phyloP scores from a whole-genome alignment of 1,140 invertebrate genomes.

The Neoseiulus cucumeris region DNA sequence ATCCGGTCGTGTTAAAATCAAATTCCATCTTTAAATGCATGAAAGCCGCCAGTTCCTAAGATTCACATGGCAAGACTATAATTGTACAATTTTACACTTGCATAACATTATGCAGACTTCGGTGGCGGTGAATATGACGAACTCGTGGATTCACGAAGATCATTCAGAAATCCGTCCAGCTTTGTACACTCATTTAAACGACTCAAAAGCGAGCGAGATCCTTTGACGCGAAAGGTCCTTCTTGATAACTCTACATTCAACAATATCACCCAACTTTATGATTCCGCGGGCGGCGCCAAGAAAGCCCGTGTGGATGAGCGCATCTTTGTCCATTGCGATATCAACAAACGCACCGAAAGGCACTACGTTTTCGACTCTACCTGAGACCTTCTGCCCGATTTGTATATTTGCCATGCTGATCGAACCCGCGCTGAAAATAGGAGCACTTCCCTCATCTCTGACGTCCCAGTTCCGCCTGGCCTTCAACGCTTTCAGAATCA shows the following conservation, averaged over 20 bases:
- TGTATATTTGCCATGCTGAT: conserved; percentile 38
- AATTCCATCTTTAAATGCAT: no score
- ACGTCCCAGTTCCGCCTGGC: neutral
- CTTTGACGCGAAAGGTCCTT: no score
- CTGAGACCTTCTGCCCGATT: conserved; percentile 33
- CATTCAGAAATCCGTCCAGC: no score
- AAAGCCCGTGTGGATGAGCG: neutral
- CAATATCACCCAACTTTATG: neutral
- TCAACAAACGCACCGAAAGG: conserved; percentile 79
- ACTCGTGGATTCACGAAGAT: no score
- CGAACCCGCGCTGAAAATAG: conserved; percentile 44
- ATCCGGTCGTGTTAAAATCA: no score
- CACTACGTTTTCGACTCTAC: conserved; percentile 54
- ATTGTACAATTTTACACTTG: no score
- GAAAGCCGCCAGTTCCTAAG: no score
- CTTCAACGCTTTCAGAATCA: conserved; percentile 7
- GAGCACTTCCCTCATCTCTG: conserved; percentile 21
- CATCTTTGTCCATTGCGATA: conserved; percentile 45
- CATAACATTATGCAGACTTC: no score
- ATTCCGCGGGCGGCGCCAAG: neutral
- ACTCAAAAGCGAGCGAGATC: no score
- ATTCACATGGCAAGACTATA: no score
- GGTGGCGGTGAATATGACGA: no score
- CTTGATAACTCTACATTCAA: neutral
- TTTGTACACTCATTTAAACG: no score